Percentiles rank a stretch among this genome's conserved stretches.
These are phyloP conservation scores for Caenorhabditis sp. DNA, from an alignment of 2,888 invertebrate genomes.

Conservation along the genomic window DNA sequence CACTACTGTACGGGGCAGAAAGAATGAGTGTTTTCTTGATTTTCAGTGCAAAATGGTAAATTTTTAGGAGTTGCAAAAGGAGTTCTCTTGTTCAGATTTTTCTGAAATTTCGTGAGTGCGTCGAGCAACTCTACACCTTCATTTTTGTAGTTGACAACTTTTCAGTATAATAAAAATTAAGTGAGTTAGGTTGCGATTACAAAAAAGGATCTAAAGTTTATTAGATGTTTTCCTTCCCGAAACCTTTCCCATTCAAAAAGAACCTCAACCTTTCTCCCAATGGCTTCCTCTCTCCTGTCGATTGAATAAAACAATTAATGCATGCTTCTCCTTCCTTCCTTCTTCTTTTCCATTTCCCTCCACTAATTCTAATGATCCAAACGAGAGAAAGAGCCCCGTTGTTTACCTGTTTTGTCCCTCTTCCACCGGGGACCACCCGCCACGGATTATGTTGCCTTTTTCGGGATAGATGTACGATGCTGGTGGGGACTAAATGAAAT, in stretches of 20 bases:
- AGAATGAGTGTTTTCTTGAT: too few species aligned
- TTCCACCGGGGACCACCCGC: conserved; percentile 13
- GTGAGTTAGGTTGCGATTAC: too few species aligned
- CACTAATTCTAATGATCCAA: conserved; percentile 37
- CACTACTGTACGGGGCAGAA: too few species aligned
- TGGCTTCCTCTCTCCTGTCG: conserved; percentile 11
- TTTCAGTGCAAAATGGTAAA: too few species aligned
- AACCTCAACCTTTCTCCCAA: background rate
- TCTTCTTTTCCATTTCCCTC: conserved; percentile 8
- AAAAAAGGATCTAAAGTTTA: too few species aligned
- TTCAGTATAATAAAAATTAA: too few species aligned
- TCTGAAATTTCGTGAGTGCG: too few species aligned
- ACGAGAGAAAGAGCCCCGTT: conserved; percentile 14
- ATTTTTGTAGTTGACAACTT: too few species aligned
- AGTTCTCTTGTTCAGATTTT: too few species aligned
- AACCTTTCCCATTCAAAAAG: background rate
- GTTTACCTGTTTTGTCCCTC: conserved; percentile 57
- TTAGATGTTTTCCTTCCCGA: too few species aligned
- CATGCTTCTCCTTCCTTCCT: background rate
- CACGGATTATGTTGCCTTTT: conserved; percentile 64
- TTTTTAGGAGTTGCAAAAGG: too few species aligned
- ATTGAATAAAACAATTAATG: conserved; percentile 47
- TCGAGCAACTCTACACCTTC: too few species aligned
- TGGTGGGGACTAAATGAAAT: conserved; percentile 23
- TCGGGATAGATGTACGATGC: conserved; percentile 18